Conservation (phyloP, 2,113 vertebrate genomes). For the Aspiorhynchus laticeps region DNA sequence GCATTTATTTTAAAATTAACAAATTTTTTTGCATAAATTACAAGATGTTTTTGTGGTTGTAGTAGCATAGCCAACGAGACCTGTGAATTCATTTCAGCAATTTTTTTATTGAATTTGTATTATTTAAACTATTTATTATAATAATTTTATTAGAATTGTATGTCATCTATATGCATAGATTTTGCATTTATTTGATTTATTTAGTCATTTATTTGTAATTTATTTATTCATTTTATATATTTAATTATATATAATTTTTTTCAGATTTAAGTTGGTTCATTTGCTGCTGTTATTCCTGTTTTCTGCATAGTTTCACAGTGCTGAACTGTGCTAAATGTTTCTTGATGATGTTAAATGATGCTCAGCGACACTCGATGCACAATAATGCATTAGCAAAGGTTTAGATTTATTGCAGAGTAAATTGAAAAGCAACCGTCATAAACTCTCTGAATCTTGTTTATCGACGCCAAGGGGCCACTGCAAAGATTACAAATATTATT, state of each 20-base stretch:
- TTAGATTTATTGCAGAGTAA: neutral
- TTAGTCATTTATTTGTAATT: neutral
- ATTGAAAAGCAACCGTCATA: slow-evolving; percentile 4
- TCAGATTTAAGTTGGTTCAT: neutral
- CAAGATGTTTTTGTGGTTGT: neutral
- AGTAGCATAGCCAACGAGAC: neutral
- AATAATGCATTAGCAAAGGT: neutral
- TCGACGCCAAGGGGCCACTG: neutral
- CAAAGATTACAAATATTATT: neutral
- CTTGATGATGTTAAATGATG: slow-evolving; percentile 24
- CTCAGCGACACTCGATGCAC: neutral
- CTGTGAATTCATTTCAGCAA: neutral
- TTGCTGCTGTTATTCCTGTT: neutral
- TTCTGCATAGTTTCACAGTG: neutral
- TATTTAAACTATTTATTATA: neutral
- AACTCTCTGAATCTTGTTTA: neutral
- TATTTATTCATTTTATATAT: neutral
- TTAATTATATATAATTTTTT: neutral
- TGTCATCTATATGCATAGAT: neutral
- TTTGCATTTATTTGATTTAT: neutral
- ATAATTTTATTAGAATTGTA: neutral
- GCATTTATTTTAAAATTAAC: neutral
- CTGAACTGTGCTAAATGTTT: neutral
- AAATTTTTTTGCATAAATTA: neutral
- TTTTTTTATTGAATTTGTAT: neutral